phyloP scores from a whole-genome alignment of 2,797 vertebrate species.

The Prunella strophiata region DNA sequence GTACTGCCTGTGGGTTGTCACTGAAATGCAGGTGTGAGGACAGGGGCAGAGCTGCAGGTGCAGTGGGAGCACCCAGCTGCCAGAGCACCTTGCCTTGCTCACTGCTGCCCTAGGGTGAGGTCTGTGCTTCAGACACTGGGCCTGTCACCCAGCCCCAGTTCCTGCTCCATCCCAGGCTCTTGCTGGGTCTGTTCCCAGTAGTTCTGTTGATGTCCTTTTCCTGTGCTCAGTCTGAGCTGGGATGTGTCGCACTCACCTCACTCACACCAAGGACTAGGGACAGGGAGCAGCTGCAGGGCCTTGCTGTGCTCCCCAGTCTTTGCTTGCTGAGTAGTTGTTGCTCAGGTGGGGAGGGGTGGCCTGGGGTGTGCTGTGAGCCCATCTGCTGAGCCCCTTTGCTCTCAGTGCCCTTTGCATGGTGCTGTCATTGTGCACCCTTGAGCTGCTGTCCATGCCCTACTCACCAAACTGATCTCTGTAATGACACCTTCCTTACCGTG shows the following conservation, averaged over 20 bases:
- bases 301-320: neutral
- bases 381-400: neutral
- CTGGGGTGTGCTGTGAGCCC: neutral
- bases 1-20: rapidly evolving
- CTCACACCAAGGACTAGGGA: neutral
- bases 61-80: neutral
- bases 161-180: neutral
- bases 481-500: neutral
- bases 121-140: neutral
- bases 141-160: neutral
- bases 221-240: neutral
- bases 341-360: neutral
- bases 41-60: neutral
- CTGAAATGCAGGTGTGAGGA: neutral
- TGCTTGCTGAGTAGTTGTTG: neutral
- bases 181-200: neutral
- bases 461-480: neutral
- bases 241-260: neutral
- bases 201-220: neutral
- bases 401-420: neutral
- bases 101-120: neutral
- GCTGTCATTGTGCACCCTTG: neutral
- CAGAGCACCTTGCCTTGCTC: neutral
- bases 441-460: neutral
- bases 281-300: neutral